Evolutionary conservation across 2,888 invertebrate species (phyloP).

Genomic region (Sinelater perroti): DNA sequence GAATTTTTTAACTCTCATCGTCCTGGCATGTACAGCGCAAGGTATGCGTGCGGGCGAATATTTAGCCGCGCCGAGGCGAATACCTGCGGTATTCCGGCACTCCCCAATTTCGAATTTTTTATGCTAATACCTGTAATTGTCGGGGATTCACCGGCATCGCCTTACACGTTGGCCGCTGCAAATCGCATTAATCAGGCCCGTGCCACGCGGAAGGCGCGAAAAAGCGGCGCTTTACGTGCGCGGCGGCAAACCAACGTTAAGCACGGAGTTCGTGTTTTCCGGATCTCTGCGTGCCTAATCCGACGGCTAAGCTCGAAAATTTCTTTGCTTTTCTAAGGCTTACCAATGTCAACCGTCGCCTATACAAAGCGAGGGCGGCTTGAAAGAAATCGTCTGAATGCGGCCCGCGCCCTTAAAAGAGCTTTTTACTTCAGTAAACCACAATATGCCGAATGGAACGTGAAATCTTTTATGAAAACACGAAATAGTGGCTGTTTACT

Average conservation of each 20-base stretch:
- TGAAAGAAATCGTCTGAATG: conserved; percentile 36
- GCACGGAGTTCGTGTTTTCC: conserved; percentile 29
- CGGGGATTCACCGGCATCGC: too few species aligned
- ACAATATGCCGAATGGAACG: conserved; percentile 5
- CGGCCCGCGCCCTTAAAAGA: conserved; percentile 13
- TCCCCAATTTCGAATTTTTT: too few species aligned
- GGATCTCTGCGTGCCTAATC: conserved; percentile 35
- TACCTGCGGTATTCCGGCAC: too few species aligned
- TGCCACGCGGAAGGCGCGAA: too few species aligned
- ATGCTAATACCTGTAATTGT: too few species aligned
- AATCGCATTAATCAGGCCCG: too few species aligned
- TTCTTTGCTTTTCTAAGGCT: conserved; percentile 35
- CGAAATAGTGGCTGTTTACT: too few species aligned
- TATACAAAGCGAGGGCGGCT: conserved; percentile 31
- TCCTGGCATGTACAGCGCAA: background rate
- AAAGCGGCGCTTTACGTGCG: conserved; percentile 26
- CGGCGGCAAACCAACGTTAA: conserved; percentile 18
- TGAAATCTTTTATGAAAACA: background rate
- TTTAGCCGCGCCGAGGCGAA: too few species aligned
- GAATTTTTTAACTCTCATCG: conserved; percentile 12
- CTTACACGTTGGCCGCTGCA: too few species aligned
- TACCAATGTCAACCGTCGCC: conserved; percentile 32
- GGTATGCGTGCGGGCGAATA: too few species aligned
- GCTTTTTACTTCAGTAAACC: conserved; percentile 22
- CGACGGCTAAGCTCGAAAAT: conserved; percentile 32